phyloP scores from a whole-genome alignment of 2,113 vertebrate species.

The Lagopus leucura region DNA sequence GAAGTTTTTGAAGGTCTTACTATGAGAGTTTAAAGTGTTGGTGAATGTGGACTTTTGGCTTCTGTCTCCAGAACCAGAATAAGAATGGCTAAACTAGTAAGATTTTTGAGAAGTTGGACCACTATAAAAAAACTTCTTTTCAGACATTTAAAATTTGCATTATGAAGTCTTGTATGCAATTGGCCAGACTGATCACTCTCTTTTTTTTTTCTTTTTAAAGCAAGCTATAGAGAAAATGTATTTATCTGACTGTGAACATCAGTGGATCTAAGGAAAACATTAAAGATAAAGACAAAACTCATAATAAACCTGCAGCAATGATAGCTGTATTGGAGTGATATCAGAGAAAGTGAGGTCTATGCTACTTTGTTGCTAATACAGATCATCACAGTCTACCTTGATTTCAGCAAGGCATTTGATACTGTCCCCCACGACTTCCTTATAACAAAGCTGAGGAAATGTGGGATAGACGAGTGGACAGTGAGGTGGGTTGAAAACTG shows the following conservation, averaged over 20 bases:
- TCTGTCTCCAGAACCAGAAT: not conserved
- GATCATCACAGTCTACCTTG: not conserved
- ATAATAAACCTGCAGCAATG: not conserved
- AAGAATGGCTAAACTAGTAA: not conserved
- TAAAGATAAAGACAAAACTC: not conserved
- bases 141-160: not conserved
- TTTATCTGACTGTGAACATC: not conserved
- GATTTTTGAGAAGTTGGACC: not conserved
- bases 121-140: not conserved
- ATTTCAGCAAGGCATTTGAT: too few relatives aligned
- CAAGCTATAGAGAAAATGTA: not conserved
- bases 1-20: not conserved
- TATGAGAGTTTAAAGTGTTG: not conserved
- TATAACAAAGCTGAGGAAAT: too few relatives aligned
- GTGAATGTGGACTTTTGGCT: not conserved
- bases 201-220: not conserved
- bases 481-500: too few relatives aligned
- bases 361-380: not conserved
- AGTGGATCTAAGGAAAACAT: not conserved
- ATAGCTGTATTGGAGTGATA: not conserved
- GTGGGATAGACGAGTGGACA: too few relatives aligned
- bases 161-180: not conserved
- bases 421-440: too few relatives aligned
- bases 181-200: not conserved
- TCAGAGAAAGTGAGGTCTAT: not conserved